Percentiles rank a stretch among this genome's conserved stretches.
These are phyloP conservation scores for Ancistrus triradiatus DNA, from an alignment of 2,113 vertebrate species.

Conservation along the genomic window DNA sequence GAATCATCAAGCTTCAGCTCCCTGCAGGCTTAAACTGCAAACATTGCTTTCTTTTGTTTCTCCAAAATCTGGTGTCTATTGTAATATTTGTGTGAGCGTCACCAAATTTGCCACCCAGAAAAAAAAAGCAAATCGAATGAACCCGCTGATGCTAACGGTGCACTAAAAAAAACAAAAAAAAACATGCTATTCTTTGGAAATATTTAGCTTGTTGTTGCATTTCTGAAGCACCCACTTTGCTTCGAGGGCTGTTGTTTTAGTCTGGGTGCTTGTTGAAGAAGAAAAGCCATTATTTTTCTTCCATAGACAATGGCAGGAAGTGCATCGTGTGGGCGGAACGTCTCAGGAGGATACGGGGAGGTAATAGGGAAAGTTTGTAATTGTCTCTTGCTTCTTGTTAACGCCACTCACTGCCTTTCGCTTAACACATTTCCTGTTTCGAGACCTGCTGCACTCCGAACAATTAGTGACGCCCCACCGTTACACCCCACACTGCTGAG, in stretches of 20 bases:
- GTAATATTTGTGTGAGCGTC: not conserved
- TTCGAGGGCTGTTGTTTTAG: no score
- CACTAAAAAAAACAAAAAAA: no score
- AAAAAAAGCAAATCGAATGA: not conserved
- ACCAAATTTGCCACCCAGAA: not conserved
- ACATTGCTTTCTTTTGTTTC: conserved; percentile 1
- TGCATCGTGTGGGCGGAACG: not conserved
- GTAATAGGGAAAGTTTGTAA: conserved; percentile 5
- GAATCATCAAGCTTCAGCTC: conserved; percentile 14
- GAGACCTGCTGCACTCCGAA: conserved; percentile 4
- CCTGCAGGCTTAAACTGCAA: conserved; percentile 1
- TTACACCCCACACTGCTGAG: not conserved
- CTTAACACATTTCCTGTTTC: conserved; percentile 17
- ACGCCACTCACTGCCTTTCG: conserved; percentile 23
- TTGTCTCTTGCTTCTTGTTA: conserved; percentile 14
- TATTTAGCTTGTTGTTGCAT: not conserved
- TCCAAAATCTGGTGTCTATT: not conserved
- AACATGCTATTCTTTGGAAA: not conserved
- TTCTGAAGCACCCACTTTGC: not conserved
- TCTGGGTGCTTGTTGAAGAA: not conserved
- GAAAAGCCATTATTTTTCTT: conserved; percentile 12
- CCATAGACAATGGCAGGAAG: not conserved
- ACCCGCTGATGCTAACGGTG: conserved; percentile 16
- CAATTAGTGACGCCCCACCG: conserved; percentile 14
- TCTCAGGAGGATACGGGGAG: conserved; percentile 3